Evolutionary conservation across 1,140 invertebrate genomes (phyloP).

Genomic region (Philaenus spumarius): DNA sequence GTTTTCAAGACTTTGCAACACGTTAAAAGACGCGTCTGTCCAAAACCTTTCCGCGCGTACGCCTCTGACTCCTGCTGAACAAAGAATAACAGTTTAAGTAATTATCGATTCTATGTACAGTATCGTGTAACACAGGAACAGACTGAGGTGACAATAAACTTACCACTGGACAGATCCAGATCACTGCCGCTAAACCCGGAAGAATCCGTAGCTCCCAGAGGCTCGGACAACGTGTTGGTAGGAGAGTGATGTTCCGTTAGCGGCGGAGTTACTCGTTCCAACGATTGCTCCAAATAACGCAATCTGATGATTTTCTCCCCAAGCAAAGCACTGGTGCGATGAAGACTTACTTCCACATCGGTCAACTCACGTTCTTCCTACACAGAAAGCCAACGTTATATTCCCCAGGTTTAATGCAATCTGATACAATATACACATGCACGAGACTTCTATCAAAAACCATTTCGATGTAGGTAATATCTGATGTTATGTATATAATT

Average conservation of each 20-base stretch:
- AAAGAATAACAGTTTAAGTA: background rate
- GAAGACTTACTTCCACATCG: slow-evolving; percentile 70
- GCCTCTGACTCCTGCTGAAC: background rate
- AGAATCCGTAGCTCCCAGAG: background rate
- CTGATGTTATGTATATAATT: no score
- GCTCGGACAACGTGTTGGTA: slow-evolving; percentile 13
- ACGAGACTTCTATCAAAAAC: no score
- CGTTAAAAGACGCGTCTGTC: slow-evolving; percentile 56
- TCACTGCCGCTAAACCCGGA: slow-evolving; percentile 45
- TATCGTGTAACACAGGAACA: no score
- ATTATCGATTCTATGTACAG: background rate
- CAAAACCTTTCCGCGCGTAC: no score
- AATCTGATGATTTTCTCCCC: slow-evolving; percentile 73
- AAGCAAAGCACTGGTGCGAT: slow-evolving; percentile 64
- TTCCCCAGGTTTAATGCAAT: no score
- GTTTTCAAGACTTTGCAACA: slow-evolving; percentile 61
- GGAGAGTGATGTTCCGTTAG: slow-evolving; percentile 35
- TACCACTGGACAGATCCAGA: slow-evolving; percentile 17
- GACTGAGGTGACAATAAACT: no score
- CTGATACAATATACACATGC: no score
- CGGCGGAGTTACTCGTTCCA: slow-evolving; percentile 36
- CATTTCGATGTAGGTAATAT: no score
- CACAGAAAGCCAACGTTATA: background rate
- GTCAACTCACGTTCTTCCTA: slow-evolving; percentile 62
- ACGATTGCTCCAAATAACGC: slow-evolving; percentile 64